Base-by-base conservation (phyloP, 53 echinoderm and acorn worm genomes). In the Pentamera pediparva region DNA sequence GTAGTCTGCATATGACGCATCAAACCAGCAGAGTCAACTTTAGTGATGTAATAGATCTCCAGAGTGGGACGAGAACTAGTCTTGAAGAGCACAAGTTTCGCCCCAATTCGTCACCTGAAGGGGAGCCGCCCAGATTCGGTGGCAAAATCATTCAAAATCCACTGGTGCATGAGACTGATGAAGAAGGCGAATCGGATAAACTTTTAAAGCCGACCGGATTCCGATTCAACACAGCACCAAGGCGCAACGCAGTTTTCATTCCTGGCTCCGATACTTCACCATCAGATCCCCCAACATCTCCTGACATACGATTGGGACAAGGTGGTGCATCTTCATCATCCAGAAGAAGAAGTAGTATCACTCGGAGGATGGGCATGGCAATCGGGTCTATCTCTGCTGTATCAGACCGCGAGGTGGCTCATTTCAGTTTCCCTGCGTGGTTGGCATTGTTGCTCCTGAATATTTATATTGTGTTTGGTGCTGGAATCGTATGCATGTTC, bases 391-490 rank as follows among this genome's bases (percentile, higher is more conserved):
- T 75, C 18, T 79, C 74, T 19, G 61, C 78, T 7, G 78, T 87
- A 6, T 82, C 87, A 6, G 82, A 82, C 25, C 62, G 80, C 2
- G 87, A 91, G 3, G 76, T 91, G 11, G 87, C 83, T 2, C 71
- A 83, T 47, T 70, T 87, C 34, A 88, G 85, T 49, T 83, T 92
- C 57, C 92, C 92, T 0, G 53, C 84, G 41, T 92, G 92, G 92
- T 31, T 92, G 35, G 87, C 87, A 1, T 75, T 92, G 26, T 47
- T 87, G 0, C 79, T 92, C 2, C 73, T 92, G 27, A 74, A 84
- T 2, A 25, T 82, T 6, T 92, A 92, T 37, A 85, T 92, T 27
- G 24, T 92, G 5, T 63, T 82, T 32, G 92, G 92, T 52, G 88
- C 88, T 41, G 50, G 58, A 6, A 83, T 83, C 74, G 83, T 87